Evolutionary conservation across 2,888 invertebrate genomes (phyloP).

Genomic region (Argyra leucocephala): DNA sequence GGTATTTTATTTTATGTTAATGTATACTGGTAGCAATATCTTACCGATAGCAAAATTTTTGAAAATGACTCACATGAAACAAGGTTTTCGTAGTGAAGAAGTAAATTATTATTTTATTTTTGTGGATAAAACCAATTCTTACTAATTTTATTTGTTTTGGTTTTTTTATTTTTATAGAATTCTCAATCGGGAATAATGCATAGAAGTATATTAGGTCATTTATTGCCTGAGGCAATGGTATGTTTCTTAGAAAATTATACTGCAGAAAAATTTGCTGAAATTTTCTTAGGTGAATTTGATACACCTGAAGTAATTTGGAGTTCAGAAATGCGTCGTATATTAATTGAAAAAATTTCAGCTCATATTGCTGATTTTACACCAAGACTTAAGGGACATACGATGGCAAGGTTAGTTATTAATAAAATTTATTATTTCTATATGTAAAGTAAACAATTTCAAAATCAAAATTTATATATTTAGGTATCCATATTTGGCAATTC

Average conservation of each 20-base stretch:
- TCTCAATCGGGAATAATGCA: constrained; percentile 75
- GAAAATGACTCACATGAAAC: constrained; percentile 88
- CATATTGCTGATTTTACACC: constrained; percentile 98
- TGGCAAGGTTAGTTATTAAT: constrained; percentile 52
- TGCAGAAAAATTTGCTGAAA: constrained; percentile 95
- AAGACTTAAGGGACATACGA: constrained; percentile 83
- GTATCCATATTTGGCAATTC: constrained; percentile 92
- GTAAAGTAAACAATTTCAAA: not conserved
- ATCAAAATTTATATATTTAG: constrained; percentile 20
- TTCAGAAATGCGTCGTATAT: constrained; percentile 86
- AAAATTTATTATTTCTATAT: not conserved
- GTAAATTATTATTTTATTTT: constrained; percentile 42
- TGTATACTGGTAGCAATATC: constrained; percentile 98
- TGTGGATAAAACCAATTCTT: not conserved
- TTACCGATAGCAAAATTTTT: constrained; percentile 90
- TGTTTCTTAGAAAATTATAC: constrained; percentile 98
- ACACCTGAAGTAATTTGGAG: constrained; percentile 99
- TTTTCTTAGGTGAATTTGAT: constrained; percentile 95
- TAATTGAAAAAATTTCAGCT: constrained; percentile 93
- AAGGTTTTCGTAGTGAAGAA: constrained; percentile 87
- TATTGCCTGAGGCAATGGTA: constrained; percentile 98
- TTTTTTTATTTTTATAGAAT: constrained; percentile 28
- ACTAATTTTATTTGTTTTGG: not conserved
- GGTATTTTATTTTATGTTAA: constrained; percentile 94
- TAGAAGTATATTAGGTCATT: constrained; percentile 82